These are phyloP conservation scores for Brachyrhaphis roseni DNA, from an alignment of 2,797 vertebrate genomes.

Conservation along the genomic window DNA sequence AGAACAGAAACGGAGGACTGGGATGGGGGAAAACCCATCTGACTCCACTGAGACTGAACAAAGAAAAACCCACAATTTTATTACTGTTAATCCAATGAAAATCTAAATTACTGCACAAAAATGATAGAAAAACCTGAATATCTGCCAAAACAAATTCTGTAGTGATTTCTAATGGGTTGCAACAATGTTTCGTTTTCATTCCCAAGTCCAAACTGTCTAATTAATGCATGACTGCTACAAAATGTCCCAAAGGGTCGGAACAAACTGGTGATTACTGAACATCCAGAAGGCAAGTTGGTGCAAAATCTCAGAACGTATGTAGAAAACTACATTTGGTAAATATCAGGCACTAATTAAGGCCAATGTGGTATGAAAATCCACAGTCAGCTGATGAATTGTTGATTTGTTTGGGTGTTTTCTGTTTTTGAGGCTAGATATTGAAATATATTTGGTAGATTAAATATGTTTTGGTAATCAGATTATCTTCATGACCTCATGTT, in stretches of 20 bases:
- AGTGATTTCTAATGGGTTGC: not conserved
- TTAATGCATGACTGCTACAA: not conserved
- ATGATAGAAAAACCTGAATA: not conserved
- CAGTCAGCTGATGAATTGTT: not conserved
- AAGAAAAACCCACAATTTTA: not conserved
- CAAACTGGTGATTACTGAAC: not conserved
- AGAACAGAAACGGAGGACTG: conserved; percentile 5
- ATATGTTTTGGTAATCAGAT: not conserved
- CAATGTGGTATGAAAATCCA: not conserved
- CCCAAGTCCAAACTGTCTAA: not conserved
- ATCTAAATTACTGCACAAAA: not conserved
- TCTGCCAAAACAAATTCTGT: not conserved
- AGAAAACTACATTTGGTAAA: not conserved
- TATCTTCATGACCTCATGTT: not conserved
- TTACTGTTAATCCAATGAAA: not conserved
- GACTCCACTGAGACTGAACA: not conserved
- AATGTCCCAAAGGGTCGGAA: not conserved
- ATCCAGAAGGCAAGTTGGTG: not conserved
- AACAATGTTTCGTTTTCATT: not conserved
- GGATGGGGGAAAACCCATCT: not conserved
- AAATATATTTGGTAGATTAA: not conserved
- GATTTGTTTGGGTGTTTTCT: not conserved
- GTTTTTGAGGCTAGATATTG: not conserved
- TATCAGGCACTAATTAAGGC: not conserved
- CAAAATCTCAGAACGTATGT: not conserved